These are phyloP conservation scores for Campopleginae sp. DNA, from an alignment of 2,888 invertebrate species.

Conservation along the genomic window DNA sequence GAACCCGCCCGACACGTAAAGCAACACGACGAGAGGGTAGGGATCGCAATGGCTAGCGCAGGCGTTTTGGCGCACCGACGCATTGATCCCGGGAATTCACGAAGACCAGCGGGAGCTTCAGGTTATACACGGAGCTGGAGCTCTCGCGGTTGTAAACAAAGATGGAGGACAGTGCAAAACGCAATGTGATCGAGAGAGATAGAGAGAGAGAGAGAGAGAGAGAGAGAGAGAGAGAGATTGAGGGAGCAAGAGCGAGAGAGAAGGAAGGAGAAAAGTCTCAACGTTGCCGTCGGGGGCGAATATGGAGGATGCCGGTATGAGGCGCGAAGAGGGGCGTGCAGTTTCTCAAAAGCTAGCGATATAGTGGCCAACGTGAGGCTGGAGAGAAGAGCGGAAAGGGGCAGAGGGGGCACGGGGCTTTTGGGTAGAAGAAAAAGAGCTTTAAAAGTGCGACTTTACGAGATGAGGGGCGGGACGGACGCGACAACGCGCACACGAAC, in stretches of 20 bases:
- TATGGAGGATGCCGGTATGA: conserved; percentile 6
- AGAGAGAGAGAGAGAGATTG: conserved; percentile 1
- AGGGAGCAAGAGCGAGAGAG: conserved; percentile 37
- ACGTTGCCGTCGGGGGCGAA: conserved; percentile 4
- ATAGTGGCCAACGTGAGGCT: conserved; percentile 25
- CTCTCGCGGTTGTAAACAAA: conserved; percentile 53
- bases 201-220: not conserved
- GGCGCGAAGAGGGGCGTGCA: conserved; percentile 24
- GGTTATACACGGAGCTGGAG: conserved; percentile 40
- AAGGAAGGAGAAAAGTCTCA: conserved; percentile 17
- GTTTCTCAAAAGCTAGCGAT: conserved; percentile 34
- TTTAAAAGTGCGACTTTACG: conserved; percentile 46
- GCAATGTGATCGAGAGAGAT: conserved; percentile 12
- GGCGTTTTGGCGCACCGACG: conserved; percentile 86
- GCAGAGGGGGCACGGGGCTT: conserved; percentile 26
- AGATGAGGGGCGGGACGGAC: conserved; percentile 10
- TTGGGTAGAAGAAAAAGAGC: conserved; percentile 48
- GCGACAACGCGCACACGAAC: conserved; percentile 27
- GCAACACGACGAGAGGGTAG: conserved; percentile 7
- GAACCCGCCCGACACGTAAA: conserved; percentile 32
- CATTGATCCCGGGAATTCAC: conserved; percentile 84
- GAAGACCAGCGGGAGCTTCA: conserved; percentile 62
- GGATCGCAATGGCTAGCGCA: conserved; percentile 81
- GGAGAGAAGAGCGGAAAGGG: conserved; percentile 39
- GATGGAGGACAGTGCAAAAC: conserved; percentile 46